phyloP scores from a whole-genome alignment of 2,113 vertebrate genomes.

The Dicerorhinus sumatrensis region DNA sequence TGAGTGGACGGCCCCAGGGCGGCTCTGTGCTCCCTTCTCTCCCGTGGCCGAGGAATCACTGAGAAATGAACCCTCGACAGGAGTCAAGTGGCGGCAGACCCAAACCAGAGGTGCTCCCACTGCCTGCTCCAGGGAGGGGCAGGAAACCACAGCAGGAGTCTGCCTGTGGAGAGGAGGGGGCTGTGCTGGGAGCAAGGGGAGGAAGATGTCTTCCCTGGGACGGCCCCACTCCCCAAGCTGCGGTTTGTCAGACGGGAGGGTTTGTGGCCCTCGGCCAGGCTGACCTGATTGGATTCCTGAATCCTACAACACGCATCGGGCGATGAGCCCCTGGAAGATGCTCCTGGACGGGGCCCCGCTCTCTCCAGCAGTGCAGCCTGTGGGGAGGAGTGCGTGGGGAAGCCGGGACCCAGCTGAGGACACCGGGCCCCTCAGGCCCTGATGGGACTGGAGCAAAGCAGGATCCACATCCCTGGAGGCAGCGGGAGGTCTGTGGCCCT shows the following conservation, averaged over 20 bases:
- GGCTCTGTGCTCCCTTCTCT: background rate
- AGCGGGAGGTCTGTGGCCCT: background rate
- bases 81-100: background rate
- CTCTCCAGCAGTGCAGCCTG: background rate
- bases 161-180: background rate
- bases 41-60: background rate
- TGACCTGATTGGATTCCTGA: accelerated
- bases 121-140: background rate
- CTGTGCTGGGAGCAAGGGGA: background rate
- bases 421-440: accelerated
- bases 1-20: background rate
- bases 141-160: too few species aligned
- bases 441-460: accelerated
- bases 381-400: background rate
- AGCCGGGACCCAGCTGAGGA: background rate
- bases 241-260: background rate
- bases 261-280: background rate
- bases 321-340: accelerated
- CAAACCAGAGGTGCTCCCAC: background rate
- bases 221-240: background rate
- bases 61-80: background rate
- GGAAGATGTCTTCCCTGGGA: background rate
- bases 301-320: background rate
- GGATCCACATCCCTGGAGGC: accelerated
- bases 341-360: too few species aligned